A percentile compares a stretch with the other conserved stretches of the same genome.
phyloP scores from a whole-genome alignment of 30 jellyfish, hydroid and myxozoan genomes.

The Hydractinia echinata region DNA sequence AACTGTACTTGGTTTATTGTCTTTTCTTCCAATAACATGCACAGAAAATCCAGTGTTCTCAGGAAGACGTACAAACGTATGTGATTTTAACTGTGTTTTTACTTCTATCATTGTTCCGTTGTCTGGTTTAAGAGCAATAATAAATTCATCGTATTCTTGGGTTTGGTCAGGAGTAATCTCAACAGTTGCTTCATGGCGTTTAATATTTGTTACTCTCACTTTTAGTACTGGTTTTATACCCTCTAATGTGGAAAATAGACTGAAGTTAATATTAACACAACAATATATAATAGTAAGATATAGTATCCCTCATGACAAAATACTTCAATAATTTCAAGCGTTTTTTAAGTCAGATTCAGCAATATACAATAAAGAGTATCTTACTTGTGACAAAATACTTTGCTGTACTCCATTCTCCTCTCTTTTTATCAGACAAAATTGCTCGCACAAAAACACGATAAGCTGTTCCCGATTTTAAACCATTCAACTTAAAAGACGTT shows the following conservation, averaged over 20 bases:
- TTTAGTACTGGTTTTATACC: not conserved
- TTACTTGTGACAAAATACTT: slow-evolving; percentile 1
- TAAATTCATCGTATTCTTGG: not conserved
- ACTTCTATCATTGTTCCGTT: not conserved
- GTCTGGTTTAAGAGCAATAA: not conserved
- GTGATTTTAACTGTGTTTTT: not conserved
- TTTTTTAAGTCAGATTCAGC: not conserved
- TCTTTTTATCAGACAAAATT: not conserved
- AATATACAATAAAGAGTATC: not conserved
- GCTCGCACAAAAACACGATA: not conserved
- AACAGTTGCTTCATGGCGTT: not conserved
- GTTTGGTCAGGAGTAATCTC: not conserved
- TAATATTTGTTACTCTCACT: not conserved
- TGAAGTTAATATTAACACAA: too few relatives aligned
- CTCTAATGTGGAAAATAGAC: not conserved
- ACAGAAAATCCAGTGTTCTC: not conserved
- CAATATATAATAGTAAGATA: not conserved
- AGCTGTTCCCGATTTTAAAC: slow-evolving; percentile 8
- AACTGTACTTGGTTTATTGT: not conserved
- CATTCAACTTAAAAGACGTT: not conserved
- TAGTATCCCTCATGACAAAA: not conserved
- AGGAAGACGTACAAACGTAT: not conserved
- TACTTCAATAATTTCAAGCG: too few relatives aligned
- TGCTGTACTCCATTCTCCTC: not conserved
- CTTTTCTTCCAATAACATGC: not conserved